phyloP scores from a whole-genome alignment of 1,140 invertebrate genomes.

The Penaeus chinensis region DNA sequence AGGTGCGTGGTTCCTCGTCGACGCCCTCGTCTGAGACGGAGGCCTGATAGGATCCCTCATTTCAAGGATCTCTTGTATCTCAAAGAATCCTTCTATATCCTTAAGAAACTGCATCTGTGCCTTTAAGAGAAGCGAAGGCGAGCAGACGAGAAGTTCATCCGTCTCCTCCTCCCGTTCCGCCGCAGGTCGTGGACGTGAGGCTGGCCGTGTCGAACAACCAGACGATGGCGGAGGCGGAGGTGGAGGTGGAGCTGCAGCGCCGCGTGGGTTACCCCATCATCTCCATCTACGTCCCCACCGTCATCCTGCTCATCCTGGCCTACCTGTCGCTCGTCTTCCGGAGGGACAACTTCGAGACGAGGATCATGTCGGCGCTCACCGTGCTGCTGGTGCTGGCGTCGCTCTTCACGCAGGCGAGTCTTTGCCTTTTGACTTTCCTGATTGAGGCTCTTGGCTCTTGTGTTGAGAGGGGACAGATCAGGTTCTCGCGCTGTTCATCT shows the following conservation, averaged over 20 bases:
- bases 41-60: too few relatives aligned
- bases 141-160: too few relatives aligned
- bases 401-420: constrained; percentile 53
- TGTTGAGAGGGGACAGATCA: too few relatives aligned
- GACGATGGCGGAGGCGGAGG: constrained; percentile 28
- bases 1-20: constrained; percentile 5
- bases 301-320: constrained; percentile 56
- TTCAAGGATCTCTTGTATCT: too few relatives aligned
- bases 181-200: constrained; percentile 39
- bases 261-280: constrained; percentile 53
- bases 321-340: constrained; percentile 56
- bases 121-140: too few relatives aligned
- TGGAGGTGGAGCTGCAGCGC: constrained; percentile 46
- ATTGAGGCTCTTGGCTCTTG: too few relatives aligned
- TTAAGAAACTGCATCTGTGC: too few relatives aligned
- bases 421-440: too few relatives aligned
- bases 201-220: constrained; percentile 30
- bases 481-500: not conserved
- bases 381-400: constrained; percentile 47
- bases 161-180: not conserved
- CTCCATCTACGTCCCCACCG: constrained; percentile 55
- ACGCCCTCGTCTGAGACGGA: not conserved
- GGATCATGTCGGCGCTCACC: constrained; percentile 45
- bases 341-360: constrained; percentile 51
- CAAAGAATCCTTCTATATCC: too few relatives aligned